Conservation (phyloP, 2,888 invertebrate species). For the Erebia aethiops region DNA sequence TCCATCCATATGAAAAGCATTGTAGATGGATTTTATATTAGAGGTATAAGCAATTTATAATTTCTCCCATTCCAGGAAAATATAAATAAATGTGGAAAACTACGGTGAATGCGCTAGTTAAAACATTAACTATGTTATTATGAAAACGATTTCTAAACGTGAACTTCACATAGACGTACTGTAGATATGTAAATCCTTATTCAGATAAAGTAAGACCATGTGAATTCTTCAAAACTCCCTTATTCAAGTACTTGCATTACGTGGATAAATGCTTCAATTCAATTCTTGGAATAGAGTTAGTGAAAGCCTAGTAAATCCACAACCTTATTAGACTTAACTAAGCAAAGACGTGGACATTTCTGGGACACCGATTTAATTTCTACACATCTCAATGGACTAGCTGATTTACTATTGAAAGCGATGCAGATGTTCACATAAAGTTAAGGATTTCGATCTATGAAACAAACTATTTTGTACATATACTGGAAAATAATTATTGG, state of each 20-base stretch:
- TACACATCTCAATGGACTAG: constrained; percentile 22
- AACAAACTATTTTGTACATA: not conserved
- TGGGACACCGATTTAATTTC: constrained; percentile 21
- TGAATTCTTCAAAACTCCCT: not conserved
- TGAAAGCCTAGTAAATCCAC: constrained; percentile 20
- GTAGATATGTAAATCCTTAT: not conserved
- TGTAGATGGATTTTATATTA: no score
- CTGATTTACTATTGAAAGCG: constrained; percentile 4
- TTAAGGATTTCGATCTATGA: not conserved
- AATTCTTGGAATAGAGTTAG: constrained; percentile 18
- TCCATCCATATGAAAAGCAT: not conserved
- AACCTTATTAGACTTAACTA: constrained; percentile 20
- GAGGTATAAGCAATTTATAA: no score
- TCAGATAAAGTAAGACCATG: constrained; percentile 1
- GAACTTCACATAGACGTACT: not conserved
- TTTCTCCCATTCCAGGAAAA: not conserved
- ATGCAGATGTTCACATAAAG: not conserved
- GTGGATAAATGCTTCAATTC: constrained; percentile 9
- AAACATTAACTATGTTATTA: not conserved
- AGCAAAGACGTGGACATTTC: constrained; percentile 21
- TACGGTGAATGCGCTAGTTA: not conserved
- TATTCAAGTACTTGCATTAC: constrained; percentile 12
- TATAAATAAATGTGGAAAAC: not conserved
- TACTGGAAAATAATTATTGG: not conserved
- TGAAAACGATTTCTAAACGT: not conserved